phyloP scores from a whole-genome alignment of 2,113 vertebrate genomes.

The Thunnus thynnus region DNA sequence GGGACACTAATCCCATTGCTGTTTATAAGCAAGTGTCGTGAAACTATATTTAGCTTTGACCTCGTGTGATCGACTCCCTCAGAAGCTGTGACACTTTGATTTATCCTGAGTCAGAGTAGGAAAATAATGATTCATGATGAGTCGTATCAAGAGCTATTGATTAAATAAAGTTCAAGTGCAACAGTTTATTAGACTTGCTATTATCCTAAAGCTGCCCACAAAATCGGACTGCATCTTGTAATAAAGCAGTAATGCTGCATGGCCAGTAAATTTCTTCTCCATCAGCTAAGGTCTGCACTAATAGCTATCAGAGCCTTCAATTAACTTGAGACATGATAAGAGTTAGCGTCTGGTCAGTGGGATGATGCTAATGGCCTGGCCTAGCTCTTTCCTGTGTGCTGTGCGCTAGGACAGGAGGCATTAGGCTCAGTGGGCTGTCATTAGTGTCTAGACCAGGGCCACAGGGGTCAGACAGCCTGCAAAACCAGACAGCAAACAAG shows the following conservation, averaged over 20 bases:
- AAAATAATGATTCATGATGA: constrained; percentile 15
- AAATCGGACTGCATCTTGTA: constrained; percentile 20
- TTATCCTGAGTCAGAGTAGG: constrained; percentile 36
- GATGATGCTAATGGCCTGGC: constrained; percentile 73
- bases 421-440: constrained; percentile 75
- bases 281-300: constrained; percentile 63
- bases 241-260: constrained; percentile 20
- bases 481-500: constrained; percentile 62
- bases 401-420: constrained; percentile 61
- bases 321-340: constrained; percentile 73
- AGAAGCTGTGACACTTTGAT: constrained; percentile 26
- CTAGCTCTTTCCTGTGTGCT: constrained; percentile 62
- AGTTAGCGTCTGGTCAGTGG: constrained; percentile 64
- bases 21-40: constrained; percentile 75
- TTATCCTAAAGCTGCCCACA: neutral
- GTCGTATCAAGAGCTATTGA: neutral
- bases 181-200: neutral
- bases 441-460: constrained; percentile 78
- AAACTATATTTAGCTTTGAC: constrained; percentile 76
- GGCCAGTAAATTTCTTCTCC: constrained; percentile 56
- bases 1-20: constrained; percentile 72
- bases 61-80: constrained; percentile 39
- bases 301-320: constrained; percentile 74
- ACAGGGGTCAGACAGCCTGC: constrained; percentile 69
- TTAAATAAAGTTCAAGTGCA: constrained; percentile 27